Evolutionary conservation across 2,888 invertebrate species (phyloP), one percentile per base, ranked within the genome.

Genomic region (Eudasyphora cyanicolor): DNA sequence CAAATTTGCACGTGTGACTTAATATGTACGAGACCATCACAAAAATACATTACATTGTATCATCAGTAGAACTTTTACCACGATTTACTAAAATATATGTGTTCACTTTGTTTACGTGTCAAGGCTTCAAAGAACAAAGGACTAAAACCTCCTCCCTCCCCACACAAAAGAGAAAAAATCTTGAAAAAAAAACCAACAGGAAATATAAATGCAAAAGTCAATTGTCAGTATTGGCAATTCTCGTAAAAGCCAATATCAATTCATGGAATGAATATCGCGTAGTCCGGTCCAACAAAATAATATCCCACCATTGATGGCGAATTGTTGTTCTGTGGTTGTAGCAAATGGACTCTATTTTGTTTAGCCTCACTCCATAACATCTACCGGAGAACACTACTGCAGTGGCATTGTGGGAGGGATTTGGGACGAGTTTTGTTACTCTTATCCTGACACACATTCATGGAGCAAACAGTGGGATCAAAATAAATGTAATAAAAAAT

Each of bases 241-340:
- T n/a, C 27, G 19, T 35, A 64, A 67, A 67, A 67, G 38, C 67
- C 67, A 67, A 67, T 67, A 67, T 67, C 67, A 67, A 67, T 67
- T 42, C 67, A 38, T 29, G 3, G 42, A 8, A 42, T 7, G 29
- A 57, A 57, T 12, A 57, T 7, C n/a, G 24, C 27, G 17, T 12
- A 42, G 21, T 42, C 21, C 42, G n/a, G n/a, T 42, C 35, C 57
- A 24, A 38, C n/a, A n/a, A 57, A 27, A 57, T 27, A 57, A 57
- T 24, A 27, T 12, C 54, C 17, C 38, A 38, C 19, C 67, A 42
- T 24, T 67, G 42, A 24, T 38, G 64, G 42, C 2, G 14, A 6
- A 14, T 29, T 19, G 19, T 60, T 29, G n/a, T n/a, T n/a, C n/a
- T n/a, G 29, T 60, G 60, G 24, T 57, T 45, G 32, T 32, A 27